phyloP scores from a whole-genome alignment of 1,140 invertebrate genomes.

The Eciton burchellii region DNA sequence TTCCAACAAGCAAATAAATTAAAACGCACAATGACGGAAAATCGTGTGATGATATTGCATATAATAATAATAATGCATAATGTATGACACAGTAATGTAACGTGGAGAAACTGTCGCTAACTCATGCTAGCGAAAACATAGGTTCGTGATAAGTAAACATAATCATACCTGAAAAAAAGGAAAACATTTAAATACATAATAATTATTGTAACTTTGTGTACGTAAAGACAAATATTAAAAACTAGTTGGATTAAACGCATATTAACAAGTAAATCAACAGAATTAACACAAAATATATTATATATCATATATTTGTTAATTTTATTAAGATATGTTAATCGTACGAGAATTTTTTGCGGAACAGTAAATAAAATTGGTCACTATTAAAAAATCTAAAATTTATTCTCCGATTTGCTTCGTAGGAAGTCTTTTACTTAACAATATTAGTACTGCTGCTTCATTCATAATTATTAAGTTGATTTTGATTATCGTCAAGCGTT shows the following conservation, averaged over 20 bases:
- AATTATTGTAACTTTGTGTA: slow-evolving; percentile 46
- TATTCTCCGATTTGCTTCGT: slow-evolving; percentile 6
- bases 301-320: slow-evolving; percentile 40
- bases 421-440: neutral
- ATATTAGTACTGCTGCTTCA: slow-evolving; percentile 2
- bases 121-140: slow-evolving; percentile 67
- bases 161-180: slow-evolving; percentile 71
- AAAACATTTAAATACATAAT: slow-evolving; percentile 64
- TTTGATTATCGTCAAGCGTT: slow-evolving; percentile 42
- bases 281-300: slow-evolving; percentile 23
- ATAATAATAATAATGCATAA: slow-evolving; percentile 35
- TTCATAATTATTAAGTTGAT: slow-evolving; percentile 38
- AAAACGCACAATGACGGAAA: slow-evolving; percentile 52
- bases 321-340: slow-evolving; percentile 38
- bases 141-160: slow-evolving; percentile 66
- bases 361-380: slow-evolving; percentile 10
- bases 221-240: slow-evolving; percentile 54
- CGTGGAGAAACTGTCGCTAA: slow-evolving; percentile 51
- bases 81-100: slow-evolving; percentile 58
- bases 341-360: slow-evolving; percentile 17
- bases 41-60: slow-evolving; percentile 46
- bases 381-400: neutral
- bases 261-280: slow-evolving; percentile 49
- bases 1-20: slow-evolving; percentile 66
- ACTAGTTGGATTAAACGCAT: slow-evolving; percentile 49